Base-by-base conservation (phyloP, 1,140 invertebrate genomes). In the Zaprionus kolodkinae region DNA sequence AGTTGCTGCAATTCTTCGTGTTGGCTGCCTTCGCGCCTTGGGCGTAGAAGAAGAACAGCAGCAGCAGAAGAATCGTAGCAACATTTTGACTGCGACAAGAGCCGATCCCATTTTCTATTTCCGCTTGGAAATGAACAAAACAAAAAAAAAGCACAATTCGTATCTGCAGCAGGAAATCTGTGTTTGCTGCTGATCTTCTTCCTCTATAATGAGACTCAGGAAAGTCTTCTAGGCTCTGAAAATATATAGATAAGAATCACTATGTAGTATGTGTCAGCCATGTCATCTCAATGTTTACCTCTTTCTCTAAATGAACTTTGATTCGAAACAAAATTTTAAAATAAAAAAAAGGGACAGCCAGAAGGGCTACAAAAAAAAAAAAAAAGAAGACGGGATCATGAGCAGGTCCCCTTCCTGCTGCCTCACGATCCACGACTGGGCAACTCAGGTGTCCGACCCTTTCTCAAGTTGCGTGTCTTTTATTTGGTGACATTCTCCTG, bases 21-120 rank as follows among this genome's bases (percentile, higher is more conserved):
- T 64, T 70, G 57, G 57, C 60, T 43, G 30, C 27, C 45, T 48
- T 65, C 65, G 71, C 62, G 79, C 74, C 78, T 69, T 71, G 38
- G 55, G 48, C 33, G 10, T 27, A 61, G 54, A 45, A 78, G 59
- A 64, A 52, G 78, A 64, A 72, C 56, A 30, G 36, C 63, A 63
- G 48, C 57, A 71, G 67, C 68, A 70, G 59, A 59, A 52, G 56
- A 65, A 45, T 50, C 25, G 50, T 73, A 78, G 40, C 59, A 73
- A 62, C 54, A 69, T 64, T 66, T 43, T 63, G 66, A 67, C 55
- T 78, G 55, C n/a, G 56, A 30, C 55, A 65, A 56, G 62, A 48
- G 80, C 79, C 84, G 82, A 72, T 61, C 84, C 84, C 84, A 83
- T 87, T 85, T 88, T 88, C 84, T 87, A 88, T 83, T 83, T 87